Conservation (phyloP, 2,113 vertebrate genomes). For the Embiotoca jacksoni region DNA sequence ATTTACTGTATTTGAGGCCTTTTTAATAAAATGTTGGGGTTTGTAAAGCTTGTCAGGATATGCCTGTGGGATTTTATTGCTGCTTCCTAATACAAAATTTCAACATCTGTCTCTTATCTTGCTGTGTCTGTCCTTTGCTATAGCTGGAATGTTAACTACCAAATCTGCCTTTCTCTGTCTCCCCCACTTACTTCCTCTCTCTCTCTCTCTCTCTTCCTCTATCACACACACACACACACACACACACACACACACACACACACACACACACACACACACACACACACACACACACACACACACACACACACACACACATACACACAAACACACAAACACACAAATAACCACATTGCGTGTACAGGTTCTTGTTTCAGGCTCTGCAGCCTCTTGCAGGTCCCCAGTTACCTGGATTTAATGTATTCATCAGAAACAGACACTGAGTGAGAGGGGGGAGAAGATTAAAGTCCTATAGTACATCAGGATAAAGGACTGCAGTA, state of each 20-base stretch:
- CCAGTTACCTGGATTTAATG: conserved; percentile 61
- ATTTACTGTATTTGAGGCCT: conserved; percentile 44
- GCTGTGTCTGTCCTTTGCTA: conserved; percentile 48
- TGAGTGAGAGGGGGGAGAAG: conserved; percentile 48
- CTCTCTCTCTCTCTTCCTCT: neutral
- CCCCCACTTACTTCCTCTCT: neutral
- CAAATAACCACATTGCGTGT: neutral
- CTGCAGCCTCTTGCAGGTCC: conserved; percentile 60
- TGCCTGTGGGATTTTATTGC: conserved; percentile 65
- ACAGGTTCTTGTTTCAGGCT: conserved; percentile 45
- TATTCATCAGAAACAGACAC: conserved; percentile 70
- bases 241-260: neutral
- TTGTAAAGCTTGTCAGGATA: conserved; percentile 33
- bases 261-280: neutral
- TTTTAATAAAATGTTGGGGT: conserved; percentile 34
- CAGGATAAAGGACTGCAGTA: conserved; percentile 72
- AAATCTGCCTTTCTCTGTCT: conserved; percentile 27
- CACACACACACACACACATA: neutral
- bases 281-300: neutral
- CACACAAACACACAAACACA: neutral
- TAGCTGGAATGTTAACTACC: conserved; percentile 62
- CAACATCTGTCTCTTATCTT: conserved; percentile 52
- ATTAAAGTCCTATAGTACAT: conserved; percentile 66
- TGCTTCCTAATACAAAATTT: conserved; percentile 57
- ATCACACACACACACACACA: too few species aligned